phyloP scores from a whole-genome alignment of 2,797 vertebrate species.

The Propithecus perrieri region DNA sequence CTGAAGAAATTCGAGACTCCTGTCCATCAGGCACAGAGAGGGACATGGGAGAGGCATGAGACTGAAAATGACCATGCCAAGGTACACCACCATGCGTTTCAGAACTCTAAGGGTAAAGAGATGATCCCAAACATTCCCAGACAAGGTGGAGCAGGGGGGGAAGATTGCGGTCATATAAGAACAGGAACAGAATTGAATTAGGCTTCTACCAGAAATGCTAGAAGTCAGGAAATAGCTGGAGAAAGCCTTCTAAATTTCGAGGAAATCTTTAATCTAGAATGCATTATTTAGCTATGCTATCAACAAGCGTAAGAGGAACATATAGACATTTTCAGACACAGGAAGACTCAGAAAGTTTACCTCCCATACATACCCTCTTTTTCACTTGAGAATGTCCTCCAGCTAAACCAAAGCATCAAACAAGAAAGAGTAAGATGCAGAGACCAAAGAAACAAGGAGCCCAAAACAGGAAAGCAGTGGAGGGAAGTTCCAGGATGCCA shows the following conservation, averaged over 20 bases:
- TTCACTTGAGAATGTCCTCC: slow-evolving; percentile 9
- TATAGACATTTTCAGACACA: slow-evolving; percentile 19
- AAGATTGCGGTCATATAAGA: neutral
- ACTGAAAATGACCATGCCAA: neutral
- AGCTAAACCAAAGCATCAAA: slow-evolving; percentile 26
- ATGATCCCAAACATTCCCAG: neutral
- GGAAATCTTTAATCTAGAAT: neutral
- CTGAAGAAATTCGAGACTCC: neutral
- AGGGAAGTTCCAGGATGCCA: neutral
- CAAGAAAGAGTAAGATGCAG: slow-evolving; percentile 46
- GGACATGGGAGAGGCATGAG: neutral
- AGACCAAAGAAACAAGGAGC: neutral
- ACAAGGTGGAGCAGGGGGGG: neutral
- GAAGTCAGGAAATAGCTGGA: neutral
- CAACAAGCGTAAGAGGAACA: neutral
- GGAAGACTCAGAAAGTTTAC: neutral
- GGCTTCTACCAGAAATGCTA: neutral
- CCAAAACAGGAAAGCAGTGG: neutral
- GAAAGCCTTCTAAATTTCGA: neutral
- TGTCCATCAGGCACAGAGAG: neutral
- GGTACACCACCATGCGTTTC: neutral
- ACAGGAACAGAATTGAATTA: neutral
- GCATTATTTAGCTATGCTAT: neutral
- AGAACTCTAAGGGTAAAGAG: neutral
- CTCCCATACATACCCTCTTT: slow-evolving; percentile 12